Evolutionary conservation across 2,113 vertebrate genomes (phyloP), one percentile per base, ranked within the genome.

Genomic region (Scortum barcoo): DNA sequence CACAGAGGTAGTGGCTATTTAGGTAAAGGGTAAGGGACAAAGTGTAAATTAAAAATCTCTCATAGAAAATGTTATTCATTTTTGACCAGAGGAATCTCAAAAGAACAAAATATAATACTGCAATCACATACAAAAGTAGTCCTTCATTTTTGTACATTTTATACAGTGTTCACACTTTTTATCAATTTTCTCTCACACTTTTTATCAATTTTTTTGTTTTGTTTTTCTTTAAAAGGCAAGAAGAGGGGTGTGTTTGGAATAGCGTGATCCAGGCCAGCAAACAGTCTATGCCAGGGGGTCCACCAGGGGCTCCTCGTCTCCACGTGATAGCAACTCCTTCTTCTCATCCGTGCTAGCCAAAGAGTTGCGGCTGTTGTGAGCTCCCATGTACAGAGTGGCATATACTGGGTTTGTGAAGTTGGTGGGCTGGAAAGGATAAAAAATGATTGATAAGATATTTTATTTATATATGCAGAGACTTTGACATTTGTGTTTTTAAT

Each of bases 101-200:
- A 94, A 93, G 92, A 95, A 95, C 94, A 95, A 95, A 96, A 96
- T 96, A 96, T 97, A 98, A 98, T 97, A 99, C 97, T 99, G 98
- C 96, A 95, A 94, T 97, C 97, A 98, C 97, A 97, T 99, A 98
- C 96, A 99, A 99, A 99, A 98, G 97, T 98, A 98, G 96, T 98
- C 96, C 97, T 98, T 98, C 96, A 96, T 97, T 95, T 93, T 97
- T 99, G 96, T 98, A 98, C 97, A 98, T 95, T 97, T 97, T 98
- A 96, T 97, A 98, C 97, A 97, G 96, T 95, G 93, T 94, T 96
- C 94, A 92, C 93, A 89, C 90, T 90, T 89, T 91, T 92, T 84
- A 83, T 87, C 88, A 77, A 91, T 92, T 93, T 92, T 92, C 78
- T 88, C 86, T 90, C 71, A 54, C 74, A 62, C 89, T 86, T 90